Percentiles rank a stretch among this genome's conserved stretches.
phyloP scores from a whole-genome alignment of 1,140 invertebrate genomes.

The Diorhabda sublineata region DNA sequence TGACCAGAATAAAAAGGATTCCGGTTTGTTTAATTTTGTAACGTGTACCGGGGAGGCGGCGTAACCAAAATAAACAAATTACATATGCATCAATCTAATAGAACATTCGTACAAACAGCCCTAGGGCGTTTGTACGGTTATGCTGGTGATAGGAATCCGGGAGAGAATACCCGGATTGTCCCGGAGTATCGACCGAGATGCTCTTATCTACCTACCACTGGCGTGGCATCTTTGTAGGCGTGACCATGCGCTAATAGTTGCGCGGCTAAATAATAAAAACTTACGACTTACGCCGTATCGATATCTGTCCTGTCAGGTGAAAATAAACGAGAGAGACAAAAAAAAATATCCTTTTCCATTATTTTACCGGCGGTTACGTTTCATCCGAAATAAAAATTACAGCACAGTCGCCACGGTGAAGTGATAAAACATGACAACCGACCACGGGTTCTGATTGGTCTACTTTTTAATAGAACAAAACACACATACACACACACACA shows the following conservation, averaged over 20 bases:
- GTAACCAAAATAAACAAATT: constrained; percentile 29
- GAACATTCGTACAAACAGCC: constrained; percentile 25
- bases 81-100: constrained; percentile 31
- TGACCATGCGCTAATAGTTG: constrained; percentile 36
- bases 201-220: constrained; percentile 39
- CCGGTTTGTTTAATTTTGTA: background rate
- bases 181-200: constrained; percentile 39
- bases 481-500: constrained; percentile 6
- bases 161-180: constrained; percentile 33
- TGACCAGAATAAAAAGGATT: background rate
- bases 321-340: constrained; percentile 30
- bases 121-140: constrained; percentile 4
- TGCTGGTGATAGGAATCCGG: constrained; percentile 25
- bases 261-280: constrained; percentile 27
- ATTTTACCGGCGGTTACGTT: constrained; percentile 26
- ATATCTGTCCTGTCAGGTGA: constrained; percentile 20
- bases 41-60: background rate
- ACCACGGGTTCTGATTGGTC: constrained; percentile 40
- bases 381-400: constrained; percentile 40
- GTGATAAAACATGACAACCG: constrained; percentile 47
- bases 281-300: constrained; percentile 17
- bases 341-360: constrained; percentile 24
- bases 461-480: background rate
- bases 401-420: constrained; percentile 40
- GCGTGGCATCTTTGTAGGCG: constrained; percentile 37